These are phyloP conservation scores for Narcine bancroftii DNA, from an alignment of 2,113 vertebrate species.

Conservation along the genomic window DNA sequence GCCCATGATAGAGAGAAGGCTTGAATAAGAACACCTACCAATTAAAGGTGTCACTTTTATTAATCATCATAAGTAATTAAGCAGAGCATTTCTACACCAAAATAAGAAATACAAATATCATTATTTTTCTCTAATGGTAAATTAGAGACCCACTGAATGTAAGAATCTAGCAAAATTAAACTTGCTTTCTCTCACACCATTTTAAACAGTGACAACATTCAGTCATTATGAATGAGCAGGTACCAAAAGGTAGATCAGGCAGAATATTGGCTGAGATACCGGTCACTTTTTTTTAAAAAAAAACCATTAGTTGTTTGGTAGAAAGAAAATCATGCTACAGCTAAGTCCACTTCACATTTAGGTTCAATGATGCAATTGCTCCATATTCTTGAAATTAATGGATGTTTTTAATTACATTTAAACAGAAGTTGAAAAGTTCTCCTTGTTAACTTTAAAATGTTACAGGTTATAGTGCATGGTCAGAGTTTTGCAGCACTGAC, in stretches of 20 bases:
- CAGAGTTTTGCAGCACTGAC: too few relatives aligned
- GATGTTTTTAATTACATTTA: not conserved
- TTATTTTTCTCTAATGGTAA: not conserved
- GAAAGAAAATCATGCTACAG: not conserved
- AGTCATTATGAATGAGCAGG: not conserved
- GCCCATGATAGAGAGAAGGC: not conserved
- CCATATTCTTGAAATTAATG: not conserved
- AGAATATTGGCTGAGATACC: not conserved
- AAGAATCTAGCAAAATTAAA: not conserved
- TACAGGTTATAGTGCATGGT: not conserved
- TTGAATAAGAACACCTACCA: not conserved
- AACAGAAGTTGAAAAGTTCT: not conserved
- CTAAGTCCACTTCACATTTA: not conserved
- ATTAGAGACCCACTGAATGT: not conserved
- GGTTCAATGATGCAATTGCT: not conserved
- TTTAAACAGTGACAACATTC: not conserved
- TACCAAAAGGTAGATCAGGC: not conserved
- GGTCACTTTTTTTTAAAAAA: not conserved
- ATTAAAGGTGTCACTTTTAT: not conserved
- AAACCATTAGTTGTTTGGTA: not conserved
- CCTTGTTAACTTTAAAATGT: not conserved
- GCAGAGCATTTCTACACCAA: not conserved
- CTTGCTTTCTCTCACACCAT: not conserved
- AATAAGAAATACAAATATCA: not conserved
- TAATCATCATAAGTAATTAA: conserved; percentile 8